Conservation (phyloP, 2,113 vertebrate species). For the Forbesichthys papilliferus region DNA sequence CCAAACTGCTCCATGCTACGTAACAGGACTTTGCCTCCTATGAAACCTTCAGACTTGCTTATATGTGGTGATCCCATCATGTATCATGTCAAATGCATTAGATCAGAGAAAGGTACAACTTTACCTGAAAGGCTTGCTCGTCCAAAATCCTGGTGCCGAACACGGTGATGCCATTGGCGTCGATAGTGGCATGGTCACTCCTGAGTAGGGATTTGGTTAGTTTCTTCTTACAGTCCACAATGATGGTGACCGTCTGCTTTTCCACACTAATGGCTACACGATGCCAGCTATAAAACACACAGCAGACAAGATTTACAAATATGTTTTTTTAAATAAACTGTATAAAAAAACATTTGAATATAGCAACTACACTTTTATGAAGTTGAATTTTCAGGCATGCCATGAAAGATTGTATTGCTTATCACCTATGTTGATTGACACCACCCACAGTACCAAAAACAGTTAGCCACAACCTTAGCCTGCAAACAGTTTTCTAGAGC, state of each 20-base stretch:
- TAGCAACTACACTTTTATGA: too few species aligned
- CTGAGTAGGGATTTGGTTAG: conserved; percentile 86
- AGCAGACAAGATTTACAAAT: conserved; percentile 17
- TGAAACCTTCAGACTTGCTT: too few species aligned
- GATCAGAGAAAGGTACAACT: background rate
- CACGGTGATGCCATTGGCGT: conserved; percentile 88
- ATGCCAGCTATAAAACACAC: conserved; percentile 85
- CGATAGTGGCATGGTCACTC: conserved; percentile 83
- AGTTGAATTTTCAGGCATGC: too few species aligned
- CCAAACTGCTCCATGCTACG: too few species aligned
- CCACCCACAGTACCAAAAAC: conserved; percentile 14
- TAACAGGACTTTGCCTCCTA: too few species aligned
- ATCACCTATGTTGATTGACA: conserved; percentile 18
- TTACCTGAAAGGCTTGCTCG: conserved; percentile 95
- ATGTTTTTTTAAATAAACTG: background rate
- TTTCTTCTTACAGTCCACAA: conserved; percentile 95
- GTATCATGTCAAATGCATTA: background rate
- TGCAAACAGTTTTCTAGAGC: conserved; percentile 55
- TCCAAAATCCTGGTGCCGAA: conserved; percentile 94
- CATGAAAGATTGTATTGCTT: background rate
- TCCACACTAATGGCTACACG: conserved; percentile 96
- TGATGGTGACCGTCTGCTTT: conserved; percentile 94
- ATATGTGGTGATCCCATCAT: background rate
- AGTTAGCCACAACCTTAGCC: conserved; percentile 51
- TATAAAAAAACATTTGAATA: background rate